Base-by-base conservation (phyloP, 2,888 invertebrate genomes). In the Chrysodeixis includens region DNA sequence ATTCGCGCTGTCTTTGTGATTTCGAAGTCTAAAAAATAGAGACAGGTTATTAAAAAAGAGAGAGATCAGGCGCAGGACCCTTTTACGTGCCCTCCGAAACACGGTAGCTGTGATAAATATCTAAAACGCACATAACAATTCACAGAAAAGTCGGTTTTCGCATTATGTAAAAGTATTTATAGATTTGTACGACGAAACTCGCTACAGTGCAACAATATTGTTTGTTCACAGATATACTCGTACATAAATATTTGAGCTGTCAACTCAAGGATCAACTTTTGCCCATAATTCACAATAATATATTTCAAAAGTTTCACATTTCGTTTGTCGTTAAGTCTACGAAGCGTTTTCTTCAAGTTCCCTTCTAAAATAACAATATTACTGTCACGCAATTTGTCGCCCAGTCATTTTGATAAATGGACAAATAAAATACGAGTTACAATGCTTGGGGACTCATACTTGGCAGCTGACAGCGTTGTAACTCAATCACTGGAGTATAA, bases 251-350 rank as follows among this genome's bases (percentile, higher is more conserved):
- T 87, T 87, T 80, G 80, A 80, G 72, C 79, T 79, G 81, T 76
- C 76, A 74, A 76, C 81, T 78, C 64, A 69, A 74, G 76, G 80
- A 86, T 86, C 82, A 86, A 88, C 82, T 87, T 86, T 78, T 71
- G 58, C 63, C 76, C 80, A 78, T 86, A 86, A 84, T 88, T 88
- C 85, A 88, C 77, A 84, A 84, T 87, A 88, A 88, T 86, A 83
- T 88, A 85, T 88, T 86, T 86, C 83, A 76, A 85, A 87, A 88
- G 85, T 88, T 88, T 82, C 76, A 78, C 75, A 76, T 82, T 85
- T 84, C 82, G 81, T 83, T 86, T 81, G 83, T 75, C 82, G 83
- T 86, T 83, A 83, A 79, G 74, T 65, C 74, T 77, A 60, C 58
- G 62, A 71, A 68, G 77, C 72, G 74, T 79, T 77, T 79, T 66